A percentile compares a stretch with the other conserved stretches of the same genome.
phyloP scores from a whole-genome alignment of 2,113 vertebrate genomes.

The Antidorcas marsupialis region DNA sequence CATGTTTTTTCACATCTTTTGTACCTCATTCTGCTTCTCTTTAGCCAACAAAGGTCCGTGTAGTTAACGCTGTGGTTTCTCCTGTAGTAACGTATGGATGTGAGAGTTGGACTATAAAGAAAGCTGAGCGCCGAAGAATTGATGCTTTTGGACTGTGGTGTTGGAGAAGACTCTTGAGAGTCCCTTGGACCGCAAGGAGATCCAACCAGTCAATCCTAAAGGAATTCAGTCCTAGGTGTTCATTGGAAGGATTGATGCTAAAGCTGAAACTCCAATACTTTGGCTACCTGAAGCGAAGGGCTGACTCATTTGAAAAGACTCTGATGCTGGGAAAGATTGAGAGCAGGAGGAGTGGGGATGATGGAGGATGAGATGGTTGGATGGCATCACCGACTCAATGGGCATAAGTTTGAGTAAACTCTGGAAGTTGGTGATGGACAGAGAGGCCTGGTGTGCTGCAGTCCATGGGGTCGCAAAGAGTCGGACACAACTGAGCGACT shows the following conservation, averaged over 20 bases:
- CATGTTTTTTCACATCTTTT: not conserved
- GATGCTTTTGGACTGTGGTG: not conserved
- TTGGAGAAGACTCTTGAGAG: not conserved
- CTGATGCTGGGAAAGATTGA: not conserved
- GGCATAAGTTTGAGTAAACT: not conserved
- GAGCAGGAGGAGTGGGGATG: not conserved
- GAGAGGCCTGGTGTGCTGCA: not conserved
- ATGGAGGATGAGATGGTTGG: not conserved
- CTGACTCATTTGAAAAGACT: not conserved
- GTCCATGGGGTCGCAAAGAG: not conserved
- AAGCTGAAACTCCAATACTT: not conserved
- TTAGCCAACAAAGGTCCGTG: not conserved
- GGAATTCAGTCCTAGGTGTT: not conserved
- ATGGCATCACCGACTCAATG: not conserved
- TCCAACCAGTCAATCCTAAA: not conserved
- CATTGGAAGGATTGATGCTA: not conserved
- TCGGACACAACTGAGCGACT: accelerated
- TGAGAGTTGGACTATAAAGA: not conserved
- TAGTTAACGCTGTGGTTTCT: not conserved
- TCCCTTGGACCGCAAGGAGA: not conserved
- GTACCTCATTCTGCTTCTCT: not conserved
- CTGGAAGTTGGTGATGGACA: not conserved
- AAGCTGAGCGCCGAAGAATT: not conserved
- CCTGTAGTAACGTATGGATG: not conserved
- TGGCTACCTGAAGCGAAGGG: not conserved